Base-by-base conservation (phyloP, 1,140 invertebrate species). In the Drosophila triauraria region DNA sequence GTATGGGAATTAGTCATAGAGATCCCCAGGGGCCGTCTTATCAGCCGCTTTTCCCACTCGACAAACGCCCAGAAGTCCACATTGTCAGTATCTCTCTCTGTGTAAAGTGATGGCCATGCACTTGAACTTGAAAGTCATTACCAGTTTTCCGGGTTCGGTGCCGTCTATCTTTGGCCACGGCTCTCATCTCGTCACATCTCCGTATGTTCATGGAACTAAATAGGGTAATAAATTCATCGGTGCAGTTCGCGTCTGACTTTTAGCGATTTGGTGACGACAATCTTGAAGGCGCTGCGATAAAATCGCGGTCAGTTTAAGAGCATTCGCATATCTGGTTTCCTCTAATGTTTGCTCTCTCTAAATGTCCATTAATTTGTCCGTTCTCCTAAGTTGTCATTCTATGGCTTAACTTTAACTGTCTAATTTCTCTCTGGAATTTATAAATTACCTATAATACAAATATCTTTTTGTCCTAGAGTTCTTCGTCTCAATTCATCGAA, bases 121-220 rank as follows among this genome's bases (percentile, higher is more conserved):
- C 80, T 87, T 88, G 83, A 87, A 86, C 84, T 83, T 88, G 80
- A 88, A 67, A 76, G 60, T 64, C 59, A 81, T 79, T 85, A 67
- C 69, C 63, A 62, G 47, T 80, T 65, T 84, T 68, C 43, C 69
- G 56, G 69, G 74, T 44, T 51, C 48, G 54, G 69, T 51, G 53
- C 32, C 40, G 35, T 70, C 51, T 58, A 68, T 53, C 68, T 58
- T 69, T 56, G 53, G 54, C 42, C 48, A 46, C 30, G 30, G 40
- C 56, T 61, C 56, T 64, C 35, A 57, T 65, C 59, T 38, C 32
- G 53, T 32, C 54, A 23, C 56, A 62, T 65, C 62, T 61, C 62
- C 42, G 42, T 46, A 40, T 25, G 32, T 63, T 42, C 32, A n/a
- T 46, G 61, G 30, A 48, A 67, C 64, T 68, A 68, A 70, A 54